Conservation (phyloP, 1,140 invertebrate species). For the Drosophila pseudoobscura region DNA sequence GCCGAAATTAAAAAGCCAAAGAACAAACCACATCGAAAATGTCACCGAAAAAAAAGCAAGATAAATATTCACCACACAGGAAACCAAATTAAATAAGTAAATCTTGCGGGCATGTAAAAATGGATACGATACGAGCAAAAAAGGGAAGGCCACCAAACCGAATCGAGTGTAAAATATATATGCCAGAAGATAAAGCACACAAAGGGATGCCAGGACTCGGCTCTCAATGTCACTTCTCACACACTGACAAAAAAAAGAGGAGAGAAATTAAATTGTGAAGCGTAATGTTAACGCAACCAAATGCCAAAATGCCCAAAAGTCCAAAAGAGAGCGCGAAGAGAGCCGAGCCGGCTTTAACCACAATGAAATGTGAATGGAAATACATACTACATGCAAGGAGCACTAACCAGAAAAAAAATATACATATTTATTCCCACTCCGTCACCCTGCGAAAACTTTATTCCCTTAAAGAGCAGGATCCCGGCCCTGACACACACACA, state of each 20-base stretch:
- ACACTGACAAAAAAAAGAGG: constrained; percentile 25
- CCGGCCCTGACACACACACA: constrained; percentile 22
- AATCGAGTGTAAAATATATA: constrained; percentile 29
- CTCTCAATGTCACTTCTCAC: constrained; percentile 47
- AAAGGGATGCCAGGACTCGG: constrained; percentile 48
- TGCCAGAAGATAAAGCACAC: constrained; percentile 54
- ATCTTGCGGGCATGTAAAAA: constrained; percentile 51
- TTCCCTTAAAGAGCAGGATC: constrained; percentile 28
- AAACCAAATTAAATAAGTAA: constrained; percentile 67
- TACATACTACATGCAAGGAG: constrained; percentile 18
- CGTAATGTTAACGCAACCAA: constrained; percentile 64
- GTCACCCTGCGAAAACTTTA: constrained; percentile 9
- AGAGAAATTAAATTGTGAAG: constrained; percentile 60
- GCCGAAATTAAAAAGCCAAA: constrained; percentile 42
- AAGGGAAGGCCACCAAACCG: constrained; percentile 29
- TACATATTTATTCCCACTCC: constrained; percentile 26
- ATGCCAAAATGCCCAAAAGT: constrained; percentile 67
- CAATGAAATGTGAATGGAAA: constrained; percentile 67
- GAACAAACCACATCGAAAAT: constrained; percentile 19
- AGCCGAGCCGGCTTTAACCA: constrained; percentile 56
- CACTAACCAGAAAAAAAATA: constrained; percentile 50
- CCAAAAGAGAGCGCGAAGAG: constrained; percentile 27
- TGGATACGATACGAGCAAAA: constrained; percentile 31
- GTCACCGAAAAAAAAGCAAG: constrained; percentile 23
- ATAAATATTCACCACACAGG: constrained; percentile 40